Evolutionary conservation across 2,113 vertebrate species (phyloP), one percentile per base, ranked within the genome.

Genomic region (Rhineura floridana): DNA sequence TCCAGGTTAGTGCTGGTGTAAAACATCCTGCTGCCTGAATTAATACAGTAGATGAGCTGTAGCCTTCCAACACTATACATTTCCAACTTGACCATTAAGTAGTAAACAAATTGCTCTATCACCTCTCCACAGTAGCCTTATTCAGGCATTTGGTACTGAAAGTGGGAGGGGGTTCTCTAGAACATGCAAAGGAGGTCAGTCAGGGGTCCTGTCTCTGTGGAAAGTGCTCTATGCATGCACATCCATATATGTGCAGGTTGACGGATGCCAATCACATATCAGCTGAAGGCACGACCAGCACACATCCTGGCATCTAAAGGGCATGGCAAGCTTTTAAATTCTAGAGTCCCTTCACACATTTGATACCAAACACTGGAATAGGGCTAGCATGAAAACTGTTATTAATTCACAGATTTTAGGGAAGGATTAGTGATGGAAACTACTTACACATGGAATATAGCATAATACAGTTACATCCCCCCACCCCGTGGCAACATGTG

Each of bases 371-470:
- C 13, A 78, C 33, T 15, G 12, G 33, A 55, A 81, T 10, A 42
- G 15, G 50, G 2, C 52, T 62, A n/a, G 30, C 55, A 62, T 23
- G 52, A 62, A 39, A 25, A 39, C 7, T 25, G 52, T 63, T 28
- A 39, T 39, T 42, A 12, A 78, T 36, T 94, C 93, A 81, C 69
- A 92, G 93, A 81, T 85, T 81, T 65, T 92, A 75, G 75, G 69
- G 91, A 25, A 55, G 85, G 90, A 42, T 91, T 67, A 0, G 33
- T 12, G 93, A 93, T 91, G 88, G 89, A 90, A 92, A 93, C 88
- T 93, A 90, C 94, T 90, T 78, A 90, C 85, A 83, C 89, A 78
- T 46, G 50, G 93, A 91, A 88, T 91, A 93, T 95, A 95, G 91
- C 87, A 92, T 91, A 87, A 80, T 82, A 6, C 86, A 30, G 86